Evolutionary conservation across 2,888 invertebrate species (phyloP).

Genomic region (Scaptodrosophila latifasciaeformis): DNA sequence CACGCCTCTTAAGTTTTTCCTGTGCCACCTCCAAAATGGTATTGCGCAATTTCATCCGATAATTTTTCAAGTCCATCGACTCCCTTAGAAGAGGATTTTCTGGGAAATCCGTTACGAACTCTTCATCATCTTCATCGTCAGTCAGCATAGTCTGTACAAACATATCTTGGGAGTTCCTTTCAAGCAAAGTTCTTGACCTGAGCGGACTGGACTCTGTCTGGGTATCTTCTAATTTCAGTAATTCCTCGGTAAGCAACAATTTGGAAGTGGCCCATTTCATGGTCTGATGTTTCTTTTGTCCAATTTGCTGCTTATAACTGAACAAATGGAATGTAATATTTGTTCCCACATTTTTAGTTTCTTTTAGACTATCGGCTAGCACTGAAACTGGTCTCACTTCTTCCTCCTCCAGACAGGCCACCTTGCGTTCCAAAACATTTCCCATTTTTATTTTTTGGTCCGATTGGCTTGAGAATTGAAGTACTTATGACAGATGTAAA

Average conservation of each 20-base stretch:
- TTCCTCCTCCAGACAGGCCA: slow-evolving; percentile 13
- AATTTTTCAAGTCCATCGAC: slow-evolving; percentile 41
- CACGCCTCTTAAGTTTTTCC: slow-evolving; percentile 40
- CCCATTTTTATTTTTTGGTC: slow-evolving; percentile 35
- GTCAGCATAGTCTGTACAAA: slow-evolving; percentile 25
- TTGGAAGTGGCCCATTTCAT: slow-evolving; percentile 59
- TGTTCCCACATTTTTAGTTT: too few relatives aligned
- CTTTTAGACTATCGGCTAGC: too few relatives aligned
- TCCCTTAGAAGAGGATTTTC: slow-evolving; percentile 25
- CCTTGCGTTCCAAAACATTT: slow-evolving; percentile 29
- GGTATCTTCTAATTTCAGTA: slow-evolving; percentile 36
- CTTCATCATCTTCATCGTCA: slow-evolving; percentile 36
- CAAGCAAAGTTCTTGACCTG: not conserved
- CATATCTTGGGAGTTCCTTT: slow-evolving; percentile 10
- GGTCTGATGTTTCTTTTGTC: slow-evolving; percentile 40
- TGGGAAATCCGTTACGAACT: slow-evolving; percentile 26
- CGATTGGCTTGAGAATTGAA: slow-evolving; percentile 19
- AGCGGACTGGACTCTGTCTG: not conserved
- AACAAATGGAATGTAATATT: slow-evolving; percentile 45
- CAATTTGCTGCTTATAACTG: slow-evolving; percentile 53
- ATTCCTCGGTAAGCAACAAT: slow-evolving; percentile 58
- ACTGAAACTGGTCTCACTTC: too few relatives aligned
- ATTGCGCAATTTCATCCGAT: slow-evolving; percentile 43
- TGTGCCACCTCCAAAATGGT: slow-evolving; percentile 44
- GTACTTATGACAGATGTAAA: slow-evolving; percentile 45